Evolutionary conservation across 2,113 vertebrate species (phyloP), one percentile per base, ranked within the genome.

Genomic region (Elachura formosa): DNA sequence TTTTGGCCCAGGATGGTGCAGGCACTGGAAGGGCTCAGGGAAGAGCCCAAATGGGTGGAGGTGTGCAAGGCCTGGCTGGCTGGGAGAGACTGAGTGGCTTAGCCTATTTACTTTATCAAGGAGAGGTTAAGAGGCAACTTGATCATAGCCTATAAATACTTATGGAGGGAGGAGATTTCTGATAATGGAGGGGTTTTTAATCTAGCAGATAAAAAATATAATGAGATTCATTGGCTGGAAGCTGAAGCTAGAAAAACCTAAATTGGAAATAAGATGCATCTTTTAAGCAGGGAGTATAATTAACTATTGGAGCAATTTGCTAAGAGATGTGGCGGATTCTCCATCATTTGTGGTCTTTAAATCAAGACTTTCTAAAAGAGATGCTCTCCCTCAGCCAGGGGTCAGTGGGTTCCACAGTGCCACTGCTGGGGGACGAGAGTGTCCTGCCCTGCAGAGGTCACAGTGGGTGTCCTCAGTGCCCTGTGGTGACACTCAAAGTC

Each of bases 111-210:
- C 29, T 84, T 94, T 68, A 82, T 87, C 87, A 84, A 63, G 29
- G 36, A 74, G 79, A 95, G 87, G 87, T 89, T 73, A 82, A 87
- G 72, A 94, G 74, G 74, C 71, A 89, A 79, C 81, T 93, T 87
- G 91, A 91, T 95, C 84, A 63, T 12, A 64, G 92, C 62, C 96
- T 97, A 87, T 95, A 95, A 97, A 93, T 95, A 96, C 95, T 91
- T 89, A 73, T 0, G 2, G 75, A 91, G 94, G 93, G 94, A 97
- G 96, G 95, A 93, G 94, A 93, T 87, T 69, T 89, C 86, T 94
- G 95, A 94, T 94, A 96, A 97, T 90, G 86, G 93, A 96, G 81
- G 94, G 96, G 12, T 96, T 97, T 97, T 97, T 96, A 97, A 97
- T 97, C 95, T 93, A 96, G 89, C 55, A 91, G 95, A 93, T 92